Evolutionary conservation across 1,140 invertebrate species (phyloP).

Genomic region (Calycopis cecrops): DNA sequence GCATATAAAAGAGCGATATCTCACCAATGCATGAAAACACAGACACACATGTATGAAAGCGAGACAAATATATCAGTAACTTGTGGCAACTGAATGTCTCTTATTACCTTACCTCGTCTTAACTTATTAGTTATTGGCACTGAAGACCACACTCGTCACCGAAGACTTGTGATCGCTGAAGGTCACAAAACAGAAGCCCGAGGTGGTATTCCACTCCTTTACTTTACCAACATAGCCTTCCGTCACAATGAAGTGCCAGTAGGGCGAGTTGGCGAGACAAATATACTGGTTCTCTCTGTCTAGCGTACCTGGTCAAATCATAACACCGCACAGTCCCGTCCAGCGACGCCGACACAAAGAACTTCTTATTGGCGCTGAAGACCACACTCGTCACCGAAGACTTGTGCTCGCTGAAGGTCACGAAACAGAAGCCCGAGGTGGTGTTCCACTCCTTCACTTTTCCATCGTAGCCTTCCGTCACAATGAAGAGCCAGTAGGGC

Average conservation of each 20-base stretch:
- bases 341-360: constrained; percentile 91
- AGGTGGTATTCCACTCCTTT: constrained; percentile 94
- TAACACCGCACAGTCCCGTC: constrained; percentile 97
- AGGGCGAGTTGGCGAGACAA: too few relatives aligned
- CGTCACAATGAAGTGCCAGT: constrained; percentile 92
- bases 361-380: constrained; percentile 93
- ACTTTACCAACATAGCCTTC: constrained; percentile 97
- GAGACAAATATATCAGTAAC: too few relatives aligned
- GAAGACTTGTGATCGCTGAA: constrained; percentile 92
- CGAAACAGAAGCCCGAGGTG: constrained; percentile 92
- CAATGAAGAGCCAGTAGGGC: constrained; percentile 91
- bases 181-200: constrained; percentile 96
- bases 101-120: too few relatives aligned
- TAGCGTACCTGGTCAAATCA: constrained; percentile 91
- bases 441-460: constrained; percentile 98
- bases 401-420: constrained; percentile 95
- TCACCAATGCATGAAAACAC: too few relatives aligned
- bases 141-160: constrained; percentile 89
- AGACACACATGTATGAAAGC: too few relatives aligned
- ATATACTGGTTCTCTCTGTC: too few relatives aligned
- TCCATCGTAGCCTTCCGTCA: constrained; percentile 95
- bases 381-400: constrained; percentile 86
- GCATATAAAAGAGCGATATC: too few relatives aligned
- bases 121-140: constrained; percentile 94
- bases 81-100: too few relatives aligned